phyloP scores from a whole-genome alignment of 2,797 vertebrate genomes.

The Paramormyrops hopkinsi region DNA sequence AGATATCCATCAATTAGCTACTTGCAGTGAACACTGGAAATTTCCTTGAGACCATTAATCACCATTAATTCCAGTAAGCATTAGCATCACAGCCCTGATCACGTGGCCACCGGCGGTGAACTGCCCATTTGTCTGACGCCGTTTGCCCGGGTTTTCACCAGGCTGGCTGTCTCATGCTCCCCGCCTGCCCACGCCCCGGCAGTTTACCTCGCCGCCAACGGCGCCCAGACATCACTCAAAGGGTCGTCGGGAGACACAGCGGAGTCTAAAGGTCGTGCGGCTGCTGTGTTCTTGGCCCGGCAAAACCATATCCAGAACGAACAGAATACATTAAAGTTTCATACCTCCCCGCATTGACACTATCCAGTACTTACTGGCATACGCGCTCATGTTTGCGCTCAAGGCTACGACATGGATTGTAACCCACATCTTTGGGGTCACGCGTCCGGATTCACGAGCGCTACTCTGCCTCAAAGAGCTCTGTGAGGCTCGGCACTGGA shows the following conservation, averaged over 20 bases:
- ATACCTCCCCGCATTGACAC: not conserved
- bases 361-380: not conserved
- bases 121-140: not conserved
- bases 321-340: not conserved
- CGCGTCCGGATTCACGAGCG: not conserved
- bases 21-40: not conserved
- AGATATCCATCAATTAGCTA: not conserved
- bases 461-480: not conserved
- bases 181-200: not conserved
- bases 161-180: not conserved
- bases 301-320: not conserved
- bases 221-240: not conserved
- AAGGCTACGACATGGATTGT: not conserved
- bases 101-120: not conserved
- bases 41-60: not conserved
- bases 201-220: not conserved
- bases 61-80: not conserved
- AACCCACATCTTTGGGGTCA: not conserved
- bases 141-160: not conserved
- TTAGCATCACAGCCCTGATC: not conserved
- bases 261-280: not conserved
- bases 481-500: not conserved
- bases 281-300: not conserved
- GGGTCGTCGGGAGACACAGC: not conserved
- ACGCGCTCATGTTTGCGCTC: not conserved